A percentile compares a stretch with the other conserved stretches of the same genome.
phyloP scores from a whole-genome alignment of 2,888 invertebrate genomes.

The Aelia acuminata region DNA sequence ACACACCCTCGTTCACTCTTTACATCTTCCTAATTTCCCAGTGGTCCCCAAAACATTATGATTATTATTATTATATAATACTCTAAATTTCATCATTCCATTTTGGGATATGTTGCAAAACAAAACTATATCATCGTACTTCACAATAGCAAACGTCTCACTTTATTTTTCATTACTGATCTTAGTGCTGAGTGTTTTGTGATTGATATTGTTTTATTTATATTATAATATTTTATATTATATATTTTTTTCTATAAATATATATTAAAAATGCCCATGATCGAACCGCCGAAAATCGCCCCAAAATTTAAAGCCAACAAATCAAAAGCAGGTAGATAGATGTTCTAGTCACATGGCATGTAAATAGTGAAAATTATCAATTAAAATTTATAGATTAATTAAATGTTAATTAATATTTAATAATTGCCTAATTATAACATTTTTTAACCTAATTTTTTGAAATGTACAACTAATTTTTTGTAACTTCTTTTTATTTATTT shows the following conservation, averaged over 20 bases:
- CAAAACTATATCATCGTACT: neutral
- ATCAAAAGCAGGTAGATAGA: slow-evolving; percentile 77
- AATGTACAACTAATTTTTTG: slow-evolving; percentile 43
- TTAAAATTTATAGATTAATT: neutral
- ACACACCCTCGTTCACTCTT: slow-evolving; percentile 57
- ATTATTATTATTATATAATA: no score
- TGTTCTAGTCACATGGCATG: slow-evolving; percentile 52
- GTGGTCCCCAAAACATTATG: slow-evolving; percentile 36
- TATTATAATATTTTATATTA: neutral
- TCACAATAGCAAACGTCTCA: neutral
- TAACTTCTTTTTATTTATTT: slow-evolving; percentile 22
- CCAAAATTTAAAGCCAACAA: slow-evolving; percentile 89
- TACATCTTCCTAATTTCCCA: slow-evolving; percentile 38
- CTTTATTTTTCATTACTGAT: neutral
- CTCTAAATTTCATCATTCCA: neutral
- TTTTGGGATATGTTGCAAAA: neutral
- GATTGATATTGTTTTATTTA: slow-evolving; percentile 2
- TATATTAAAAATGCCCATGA: slow-evolving; percentile 64
- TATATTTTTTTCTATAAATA: neutral
- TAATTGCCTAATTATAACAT: slow-evolving; percentile 28
- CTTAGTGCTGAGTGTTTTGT: slow-evolving; percentile 46
- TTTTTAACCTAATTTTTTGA: neutral
- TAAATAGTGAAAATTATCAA: slow-evolving; percentile 7
- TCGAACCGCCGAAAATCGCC: slow-evolving; percentile 70
- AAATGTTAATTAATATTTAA: slow-evolving; percentile 25